Percentiles rank a stretch among this genome's conserved stretches.
phyloP scores from a whole-genome alignment of 2,888 invertebrate species.

The Drosophila koepferae region DNA sequence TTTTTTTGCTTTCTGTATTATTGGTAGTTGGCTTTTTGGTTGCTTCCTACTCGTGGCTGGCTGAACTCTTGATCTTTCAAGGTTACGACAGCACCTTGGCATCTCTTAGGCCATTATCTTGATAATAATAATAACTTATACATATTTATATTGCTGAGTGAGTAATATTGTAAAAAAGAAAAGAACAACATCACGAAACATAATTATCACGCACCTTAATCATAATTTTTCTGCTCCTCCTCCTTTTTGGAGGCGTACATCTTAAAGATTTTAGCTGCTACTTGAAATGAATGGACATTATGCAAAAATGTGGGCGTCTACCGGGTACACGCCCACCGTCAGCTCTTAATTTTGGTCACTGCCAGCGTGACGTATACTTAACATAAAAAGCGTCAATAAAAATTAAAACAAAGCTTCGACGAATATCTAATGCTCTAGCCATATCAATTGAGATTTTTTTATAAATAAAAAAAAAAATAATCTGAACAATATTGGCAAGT shows the following conservation, averaged over 20 bases:
- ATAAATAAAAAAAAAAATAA: background rate
- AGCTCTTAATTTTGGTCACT: slow-evolving; percentile 26
- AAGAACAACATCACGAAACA: slow-evolving; percentile 54
- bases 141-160: slow-evolving; percentile 17
- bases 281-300: slow-evolving; percentile 47
- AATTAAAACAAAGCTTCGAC: background rate
- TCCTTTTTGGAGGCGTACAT: slow-evolving; percentile 15
- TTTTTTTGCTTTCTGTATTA: slow-evolving; percentile 4
- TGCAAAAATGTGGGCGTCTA: slow-evolving; percentile 54
- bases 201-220: slow-evolving; percentile 62
- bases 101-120: slow-evolving; percentile 64
- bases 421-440: slow-evolving; percentile 4
- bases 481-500: too few relatives aligned
- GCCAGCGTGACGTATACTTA: slow-evolving; percentile 45
- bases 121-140: slow-evolving; percentile 61
- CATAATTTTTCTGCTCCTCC: slow-evolving; percentile 19
- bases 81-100: slow-evolving; percentile 56
- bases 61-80: slow-evolving; percentile 75
- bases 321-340: slow-evolving; percentile 32
- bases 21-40: slow-evolving; percentile 17
- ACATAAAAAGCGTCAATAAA: slow-evolving; percentile 6
- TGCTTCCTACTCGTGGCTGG: slow-evolving; percentile 49
- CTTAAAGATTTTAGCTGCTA: slow-evolving; percentile 27
- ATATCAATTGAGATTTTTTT: background rate
- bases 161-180: slow-evolving; percentile 30